Evolutionary conservation across 2,113 vertebrate species (phyloP).

Genomic region (Oreochromis niloticus): DNA sequence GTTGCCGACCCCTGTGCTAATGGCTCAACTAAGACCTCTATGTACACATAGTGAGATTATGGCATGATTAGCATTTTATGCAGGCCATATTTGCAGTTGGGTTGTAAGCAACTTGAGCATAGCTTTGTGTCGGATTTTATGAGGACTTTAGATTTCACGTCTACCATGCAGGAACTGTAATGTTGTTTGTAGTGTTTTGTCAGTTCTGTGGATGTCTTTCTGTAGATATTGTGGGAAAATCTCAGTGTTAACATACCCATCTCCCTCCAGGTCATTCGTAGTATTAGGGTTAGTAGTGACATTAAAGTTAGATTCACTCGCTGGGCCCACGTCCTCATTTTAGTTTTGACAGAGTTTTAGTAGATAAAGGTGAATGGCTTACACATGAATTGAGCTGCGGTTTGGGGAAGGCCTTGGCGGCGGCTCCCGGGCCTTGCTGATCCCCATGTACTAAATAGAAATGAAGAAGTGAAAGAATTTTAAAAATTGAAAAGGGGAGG

Average conservation of each 20-base stretch:
- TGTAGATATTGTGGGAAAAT: not conserved
- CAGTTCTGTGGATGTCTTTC: not conserved
- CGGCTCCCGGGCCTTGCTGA: not conserved
- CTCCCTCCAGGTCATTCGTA: not conserved
- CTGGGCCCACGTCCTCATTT: not conserved
- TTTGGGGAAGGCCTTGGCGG: not conserved
- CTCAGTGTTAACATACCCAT: not conserved
- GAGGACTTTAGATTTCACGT: not conserved
- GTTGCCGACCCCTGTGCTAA: not conserved
- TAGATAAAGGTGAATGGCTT: not conserved
- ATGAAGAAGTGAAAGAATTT: not conserved
- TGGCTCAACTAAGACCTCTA: not conserved
- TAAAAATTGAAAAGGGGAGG: not conserved
- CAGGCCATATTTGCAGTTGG: not conserved
- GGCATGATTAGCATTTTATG: not conserved
- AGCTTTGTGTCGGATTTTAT: not conserved
- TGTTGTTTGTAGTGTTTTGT: not conserved
- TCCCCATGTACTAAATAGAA: not conserved
- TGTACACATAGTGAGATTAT: not conserved
- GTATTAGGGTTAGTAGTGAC: not conserved
- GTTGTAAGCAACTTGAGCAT: not conserved
- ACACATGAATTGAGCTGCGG: not conserved
- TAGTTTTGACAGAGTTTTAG: not conserved
- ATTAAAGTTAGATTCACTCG: rapidly evolving
- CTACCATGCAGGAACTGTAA: not conserved